Conservation (phyloP, 2,797 vertebrate species). For the Enteromius trimaculatus region DNA sequence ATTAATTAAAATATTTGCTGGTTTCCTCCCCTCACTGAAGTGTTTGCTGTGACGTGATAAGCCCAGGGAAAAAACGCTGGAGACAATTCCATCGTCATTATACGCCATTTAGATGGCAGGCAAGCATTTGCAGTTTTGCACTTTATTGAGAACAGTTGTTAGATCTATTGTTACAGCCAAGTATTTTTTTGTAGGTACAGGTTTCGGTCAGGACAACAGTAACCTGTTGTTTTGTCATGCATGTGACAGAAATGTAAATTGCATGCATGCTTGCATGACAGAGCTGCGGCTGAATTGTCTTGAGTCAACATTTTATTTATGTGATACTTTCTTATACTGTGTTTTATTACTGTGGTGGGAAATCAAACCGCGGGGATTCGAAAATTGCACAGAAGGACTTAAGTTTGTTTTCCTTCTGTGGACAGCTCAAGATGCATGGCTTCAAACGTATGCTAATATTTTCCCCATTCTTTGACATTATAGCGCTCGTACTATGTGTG, state of each 20-base stretch:
- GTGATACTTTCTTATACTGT: slow-evolving; percentile 18
- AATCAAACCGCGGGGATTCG: slow-evolving; percentile 30
- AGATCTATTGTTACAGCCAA: slow-evolving; percentile 56
- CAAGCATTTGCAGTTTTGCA: slow-evolving; percentile 57
- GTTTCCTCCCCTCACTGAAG: slow-evolving; percentile 58
- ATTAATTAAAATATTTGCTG: slow-evolving; percentile 67
- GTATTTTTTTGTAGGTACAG: not conserved
- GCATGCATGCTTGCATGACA: not conserved
- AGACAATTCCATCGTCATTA: slow-evolving; percentile 72
- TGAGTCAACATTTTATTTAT: slow-evolving; percentile 21
- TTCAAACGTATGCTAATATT: slow-evolving; percentile 29
- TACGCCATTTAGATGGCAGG: slow-evolving; percentile 69
- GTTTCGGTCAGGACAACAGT: too few relatives aligned
- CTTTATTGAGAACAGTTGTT: slow-evolving; percentile 68
- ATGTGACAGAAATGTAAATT: not conserved
- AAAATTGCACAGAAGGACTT: slow-evolving; percentile 28
- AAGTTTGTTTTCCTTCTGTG: slow-evolving; percentile 38
- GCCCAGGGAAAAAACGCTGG: slow-evolving; percentile 77
- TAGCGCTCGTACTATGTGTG: not conserved
- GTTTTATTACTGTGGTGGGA: not conserved
- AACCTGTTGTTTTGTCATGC: not conserved
- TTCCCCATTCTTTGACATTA: not conserved
- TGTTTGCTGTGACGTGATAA: slow-evolving; percentile 75
- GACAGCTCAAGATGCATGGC: slow-evolving; percentile 20
- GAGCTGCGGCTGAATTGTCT: slow-evolving; percentile 7